Evolutionary conservation across 2,113 vertebrate species (phyloP), one percentile per base, ranked within the genome.

Genomic region (Chaenocephalus aceratus): DNA sequence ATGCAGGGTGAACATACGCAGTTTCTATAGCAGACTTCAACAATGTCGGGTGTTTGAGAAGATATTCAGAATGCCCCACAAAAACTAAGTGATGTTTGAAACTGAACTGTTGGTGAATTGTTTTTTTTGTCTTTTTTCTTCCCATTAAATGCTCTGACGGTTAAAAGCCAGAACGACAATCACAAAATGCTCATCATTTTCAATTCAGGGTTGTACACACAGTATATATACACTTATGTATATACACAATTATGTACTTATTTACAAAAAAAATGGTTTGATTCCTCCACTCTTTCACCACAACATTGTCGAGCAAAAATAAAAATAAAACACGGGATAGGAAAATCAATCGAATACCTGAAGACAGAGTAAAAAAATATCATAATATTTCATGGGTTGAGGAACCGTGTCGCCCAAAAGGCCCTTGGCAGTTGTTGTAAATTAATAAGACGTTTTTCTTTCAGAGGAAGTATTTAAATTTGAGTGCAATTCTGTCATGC

Each of bases 341-440:
- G 86, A 86, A 52, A 80, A 85, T 82, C n/a, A 91, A 90, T 89
- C 70, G n/a, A 84, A 89, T 75, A 90, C 79, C 82, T 89, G 79
- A 92, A 92, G 76, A 90, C 76, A 79, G 23, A 88, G 87, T 93
- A 93, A 87, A 93, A 93, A 93, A 93, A 92, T 92, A 92, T 85
- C 48, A 34, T 8, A 91, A 74, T 52, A 90, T 89, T 83, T 89
- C 67, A 72, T 48, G 83, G 84, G 76, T 81, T 76, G 69, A 79
- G 80, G 75, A 90, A 91, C 52, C 23, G 52, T 80, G 56, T 77
- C 26, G 75, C 89, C 88, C 62, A 46, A 80, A 90, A 90, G 91
- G 87, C 88, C 86, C 84, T 90, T 92, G 91, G 92, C 92, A 91
- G 92, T 88, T 81, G 67, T 72, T 88, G 75, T 51, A 77, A 77